Evolutionary conservation across 2,113 vertebrate genomes (phyloP).

Genomic region (Megatriorchis doriae): DNA sequence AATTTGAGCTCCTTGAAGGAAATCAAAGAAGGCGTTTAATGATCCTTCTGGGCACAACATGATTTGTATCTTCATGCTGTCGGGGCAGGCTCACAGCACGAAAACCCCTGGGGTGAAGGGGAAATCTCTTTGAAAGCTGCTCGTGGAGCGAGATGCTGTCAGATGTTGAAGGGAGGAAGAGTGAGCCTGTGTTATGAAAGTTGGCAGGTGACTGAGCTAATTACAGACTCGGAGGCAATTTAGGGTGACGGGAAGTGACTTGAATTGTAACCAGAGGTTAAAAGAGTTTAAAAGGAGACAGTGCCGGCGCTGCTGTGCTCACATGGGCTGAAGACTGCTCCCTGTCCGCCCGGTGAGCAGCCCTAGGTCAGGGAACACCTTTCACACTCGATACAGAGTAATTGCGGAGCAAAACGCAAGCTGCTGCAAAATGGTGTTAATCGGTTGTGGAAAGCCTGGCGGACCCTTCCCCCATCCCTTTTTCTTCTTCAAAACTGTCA

Average conservation of each 20-base stretch:
- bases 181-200: background rate
- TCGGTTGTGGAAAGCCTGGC: background rate
- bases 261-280: background rate
- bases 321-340: background rate
- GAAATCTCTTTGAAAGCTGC: background rate
- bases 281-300: background rate
- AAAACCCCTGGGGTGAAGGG: background rate
- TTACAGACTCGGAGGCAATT: background rate
- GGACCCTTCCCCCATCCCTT: background rate
- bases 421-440: background rate
- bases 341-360: background rate
- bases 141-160: background rate
- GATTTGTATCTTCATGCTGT: background rate
- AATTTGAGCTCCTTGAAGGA: background rate
- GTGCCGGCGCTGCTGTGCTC: accelerated
- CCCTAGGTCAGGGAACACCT: background rate
- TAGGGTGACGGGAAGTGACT: background rate
- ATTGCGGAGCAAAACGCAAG: background rate
- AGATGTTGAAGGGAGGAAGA: background rate
- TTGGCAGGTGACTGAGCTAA: constrained; percentile 42
- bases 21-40: background rate
- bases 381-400: accelerated
- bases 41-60: background rate
- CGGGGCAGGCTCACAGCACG: background rate
- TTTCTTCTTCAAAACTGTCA: background rate